Evolutionary conservation across 2,888 invertebrate genomes (phyloP).

Genomic region (Lycocerus yunnanus): DNA sequence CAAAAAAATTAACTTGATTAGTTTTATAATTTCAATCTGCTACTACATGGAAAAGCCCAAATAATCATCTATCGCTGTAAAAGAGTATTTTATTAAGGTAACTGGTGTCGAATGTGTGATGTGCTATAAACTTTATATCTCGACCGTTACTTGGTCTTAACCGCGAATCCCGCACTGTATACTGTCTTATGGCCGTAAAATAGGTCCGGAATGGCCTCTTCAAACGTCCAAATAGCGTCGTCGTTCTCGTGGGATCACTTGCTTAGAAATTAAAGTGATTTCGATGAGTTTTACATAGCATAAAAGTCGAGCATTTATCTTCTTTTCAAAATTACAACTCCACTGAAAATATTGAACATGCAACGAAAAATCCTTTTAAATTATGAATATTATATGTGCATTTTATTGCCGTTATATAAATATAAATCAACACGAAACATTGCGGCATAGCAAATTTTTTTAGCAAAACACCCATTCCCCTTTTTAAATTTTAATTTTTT

Average conservation of each 20-base stretch:
- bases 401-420: background rate
- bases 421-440: background rate
- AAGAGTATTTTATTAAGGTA: constrained; percentile 55
- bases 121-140: constrained; percentile 56
- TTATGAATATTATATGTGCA: background rate
- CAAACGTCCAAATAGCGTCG: constrained; percentile 48
- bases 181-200: constrained; percentile 52
- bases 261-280: constrained; percentile 45
- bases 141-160: constrained; percentile 53
- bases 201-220: constrained; percentile 53
- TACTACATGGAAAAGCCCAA: constrained; percentile 35
- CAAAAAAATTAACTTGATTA: background rate
- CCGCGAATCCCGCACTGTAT: constrained; percentile 54
- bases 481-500: background rate
- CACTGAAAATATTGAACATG: background rate
- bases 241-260: constrained; percentile 51
- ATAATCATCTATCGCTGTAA: constrained; percentile 41
- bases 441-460: background rate
- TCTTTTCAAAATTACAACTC: constrained; percentile 5
- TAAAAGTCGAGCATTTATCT: constrained; percentile 22
- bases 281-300: constrained; percentile 43
- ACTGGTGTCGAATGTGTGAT: constrained; percentile 57
- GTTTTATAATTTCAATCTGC: constrained; percentile 30
- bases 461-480: background rate
- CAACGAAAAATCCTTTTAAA: background rate